phyloP scores from a whole-genome alignment of 92 coral and sea anemone species.

The Epizoanthus stellaris region DNA sequence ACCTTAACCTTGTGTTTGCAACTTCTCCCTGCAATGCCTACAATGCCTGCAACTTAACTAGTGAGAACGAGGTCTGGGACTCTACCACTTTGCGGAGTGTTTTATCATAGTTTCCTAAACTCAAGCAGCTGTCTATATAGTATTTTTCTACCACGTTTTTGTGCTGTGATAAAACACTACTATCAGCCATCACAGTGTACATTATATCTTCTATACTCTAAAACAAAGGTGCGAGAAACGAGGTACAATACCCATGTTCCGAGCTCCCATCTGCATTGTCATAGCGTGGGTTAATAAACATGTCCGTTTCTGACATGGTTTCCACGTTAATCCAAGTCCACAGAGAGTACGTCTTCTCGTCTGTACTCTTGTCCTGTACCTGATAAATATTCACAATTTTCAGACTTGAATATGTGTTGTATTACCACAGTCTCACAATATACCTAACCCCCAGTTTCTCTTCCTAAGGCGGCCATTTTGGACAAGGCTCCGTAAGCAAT shows the following conservation, averaged over 20 bases:
- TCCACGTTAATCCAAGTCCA: slow-evolving; percentile 97
- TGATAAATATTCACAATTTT: not conserved
- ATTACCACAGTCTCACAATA: too few relatives aligned
- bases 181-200: not conserved
- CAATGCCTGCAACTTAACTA: too few relatives aligned
- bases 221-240: not conserved
- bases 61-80: too few relatives aligned
- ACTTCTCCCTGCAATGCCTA: too few relatives aligned
- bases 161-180: not conserved
- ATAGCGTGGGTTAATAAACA: slow-evolving; percentile 79
- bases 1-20: too few relatives aligned
- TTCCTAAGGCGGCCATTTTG: too few relatives aligned
- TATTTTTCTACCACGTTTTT: too few relatives aligned
- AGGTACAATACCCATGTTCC: slow-evolving; percentile 11
- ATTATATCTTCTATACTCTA: not conserved
- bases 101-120: too few relatives aligned
- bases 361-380: slow-evolving; percentile 22
- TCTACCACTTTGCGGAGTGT: too few relatives aligned
- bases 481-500: too few relatives aligned
- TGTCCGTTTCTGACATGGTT: slow-evolving; percentile 84
- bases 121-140: too few relatives aligned
- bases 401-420: not conserved
- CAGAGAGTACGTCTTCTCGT: slow-evolving; percentile 78
- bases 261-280: slow-evolving; percentile 42
- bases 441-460: too few relatives aligned